These are phyloP conservation scores for Eugnorisma glareosa DNA, from an alignment of 2,888 invertebrate genomes.

Conservation along the genomic window DNA sequence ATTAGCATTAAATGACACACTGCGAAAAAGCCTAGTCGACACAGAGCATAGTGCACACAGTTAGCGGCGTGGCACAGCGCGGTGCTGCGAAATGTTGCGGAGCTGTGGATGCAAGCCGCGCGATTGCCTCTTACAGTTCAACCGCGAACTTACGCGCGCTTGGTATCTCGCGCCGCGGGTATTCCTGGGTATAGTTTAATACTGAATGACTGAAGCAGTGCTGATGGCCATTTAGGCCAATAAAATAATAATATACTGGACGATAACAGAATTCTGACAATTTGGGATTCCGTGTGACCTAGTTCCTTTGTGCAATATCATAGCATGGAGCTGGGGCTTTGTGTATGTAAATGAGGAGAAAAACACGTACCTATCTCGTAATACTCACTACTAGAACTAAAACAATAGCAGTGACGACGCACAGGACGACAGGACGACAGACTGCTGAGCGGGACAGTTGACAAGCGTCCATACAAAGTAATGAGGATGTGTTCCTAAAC, in stretches of 20 bases:
- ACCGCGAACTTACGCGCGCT: neutral
- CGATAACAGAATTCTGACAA: neutral
- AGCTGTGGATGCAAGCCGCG: neutral
- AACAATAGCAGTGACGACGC: conserved; percentile 1
- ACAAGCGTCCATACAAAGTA: conserved; percentile 38
- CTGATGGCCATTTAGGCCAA: neutral
- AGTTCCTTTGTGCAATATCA: conserved; percentile 7
- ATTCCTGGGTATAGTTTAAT: no score
- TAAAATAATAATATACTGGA: neutral
- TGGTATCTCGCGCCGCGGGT: no score
- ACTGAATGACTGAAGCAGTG: neutral
- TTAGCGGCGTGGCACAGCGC: neutral
- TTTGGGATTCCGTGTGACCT: neutral
- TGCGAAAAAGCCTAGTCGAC: no score
- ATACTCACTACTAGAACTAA: neutral
- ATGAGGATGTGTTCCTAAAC: conserved; percentile 46
- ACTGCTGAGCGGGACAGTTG: conserved; percentile 4
- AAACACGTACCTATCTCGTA: neutral
- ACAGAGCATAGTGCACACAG: neutral
- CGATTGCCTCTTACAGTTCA: neutral
- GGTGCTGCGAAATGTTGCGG: neutral
- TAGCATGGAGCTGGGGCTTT: neutral
- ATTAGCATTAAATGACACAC: neutral
- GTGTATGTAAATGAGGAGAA: neutral
- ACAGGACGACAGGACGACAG: neutral